Evolutionary conservation across 1,140 invertebrate species (phyloP), one percentile per base, ranked within the genome.

Genomic region (Carposina sasakii): DNA sequence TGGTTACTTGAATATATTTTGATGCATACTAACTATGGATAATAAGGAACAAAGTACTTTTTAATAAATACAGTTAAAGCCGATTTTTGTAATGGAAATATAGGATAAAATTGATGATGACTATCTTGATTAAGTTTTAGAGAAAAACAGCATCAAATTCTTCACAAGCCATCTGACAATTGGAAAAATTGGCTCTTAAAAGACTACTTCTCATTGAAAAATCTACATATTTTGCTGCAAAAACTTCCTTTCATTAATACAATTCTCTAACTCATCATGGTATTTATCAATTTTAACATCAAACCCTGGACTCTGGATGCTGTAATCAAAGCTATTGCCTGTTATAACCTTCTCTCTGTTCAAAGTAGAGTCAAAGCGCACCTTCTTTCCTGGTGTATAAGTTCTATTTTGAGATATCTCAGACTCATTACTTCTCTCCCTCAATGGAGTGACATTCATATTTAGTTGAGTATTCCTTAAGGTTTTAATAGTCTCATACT

Each of bases 211-310:
- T n/a, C 15, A 20, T 33, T 43, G 20, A 17, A 2, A 47, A 31
- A 6, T 30, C 71, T 28, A 81, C 71, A 81, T 76, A 55, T 84
- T 79, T 51, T 85, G 85, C 33, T 82, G 70, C n/a, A 86, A 65
- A 47, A 82, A 79, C 46, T 86, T 86, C 26, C 67, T 76, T 56
- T 86, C 85, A 57, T 86, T 86, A 23, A 85, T 85, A 63, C 85
- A 85, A 28, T 86, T 86, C 50, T 86, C 85, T 3, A 86, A 58
- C 58, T 86, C 85, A 59, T 85, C 82, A 54, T 86, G 85, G 60
- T 79, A 86, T 42, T 76, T 84, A 30, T 86, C 85, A 21, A 86
- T 76, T 55, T 85, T 76, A 3, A 70, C 53, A 58, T 84, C 75
- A 26, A 84, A 76, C 1, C 79, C 79, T 6, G 79, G 79, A 60